Conservation (phyloP, 30 jellyfish, hydroid and myxozoan genomes). For the Hydra vulgaris region DNA sequence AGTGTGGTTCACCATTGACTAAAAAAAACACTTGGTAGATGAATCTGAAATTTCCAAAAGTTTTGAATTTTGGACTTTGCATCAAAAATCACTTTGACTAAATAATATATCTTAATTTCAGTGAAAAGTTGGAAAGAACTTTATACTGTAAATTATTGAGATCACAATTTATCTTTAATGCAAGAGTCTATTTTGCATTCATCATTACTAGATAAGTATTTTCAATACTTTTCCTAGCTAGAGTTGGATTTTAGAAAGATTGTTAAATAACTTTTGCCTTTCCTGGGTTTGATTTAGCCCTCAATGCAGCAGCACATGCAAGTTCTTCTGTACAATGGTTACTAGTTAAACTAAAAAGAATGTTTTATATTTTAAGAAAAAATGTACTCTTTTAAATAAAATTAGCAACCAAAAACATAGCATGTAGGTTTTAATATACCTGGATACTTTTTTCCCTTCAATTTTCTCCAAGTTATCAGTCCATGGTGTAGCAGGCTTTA, state of each 20-base stretch:
- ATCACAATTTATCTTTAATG: background rate
- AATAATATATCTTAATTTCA: background rate
- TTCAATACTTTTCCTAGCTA: background rate
- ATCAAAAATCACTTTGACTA: background rate
- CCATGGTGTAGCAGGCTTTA: background rate
- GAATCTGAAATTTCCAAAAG: background rate
- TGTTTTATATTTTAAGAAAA: background rate
- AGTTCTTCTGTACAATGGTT: background rate
- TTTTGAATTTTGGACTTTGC: background rate
- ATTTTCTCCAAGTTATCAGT: background rate
- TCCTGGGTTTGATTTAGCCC: background rate
- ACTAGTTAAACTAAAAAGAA: background rate
- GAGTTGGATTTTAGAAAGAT: too few species aligned
- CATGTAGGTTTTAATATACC: background rate
- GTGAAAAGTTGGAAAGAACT: background rate
- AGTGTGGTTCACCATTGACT: background rate
- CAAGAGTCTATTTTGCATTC: background rate
- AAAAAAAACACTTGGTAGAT: background rate
- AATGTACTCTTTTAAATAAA: too few species aligned
- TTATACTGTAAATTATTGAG: background rate
- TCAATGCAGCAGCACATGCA: background rate
- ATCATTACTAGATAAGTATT: background rate
- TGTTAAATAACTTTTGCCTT: background rate
- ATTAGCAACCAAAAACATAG: background rate
- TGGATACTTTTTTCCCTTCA: background rate